A percentile compares a stretch with the other conserved stretches of the same genome.
Evolutionary conservation across 1,140 invertebrate genomes (phyloP).

Genomic region (Papilio xuthus): DNA sequence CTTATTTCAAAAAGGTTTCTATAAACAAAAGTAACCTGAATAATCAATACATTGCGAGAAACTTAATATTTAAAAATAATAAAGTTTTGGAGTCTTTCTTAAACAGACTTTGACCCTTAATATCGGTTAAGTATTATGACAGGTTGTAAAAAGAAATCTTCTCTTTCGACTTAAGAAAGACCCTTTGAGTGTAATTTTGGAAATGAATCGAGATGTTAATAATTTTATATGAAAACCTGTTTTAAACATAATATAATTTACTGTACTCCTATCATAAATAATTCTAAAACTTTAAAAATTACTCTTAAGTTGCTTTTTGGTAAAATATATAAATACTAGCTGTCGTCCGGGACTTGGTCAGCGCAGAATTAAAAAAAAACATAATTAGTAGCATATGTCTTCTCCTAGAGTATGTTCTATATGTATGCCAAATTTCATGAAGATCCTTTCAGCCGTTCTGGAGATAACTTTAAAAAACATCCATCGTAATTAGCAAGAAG

Average conservation of each 20-base stretch:
- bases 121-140: slow-evolving; percentile 18
- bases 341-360: too few relatives aligned
- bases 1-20: neutral
- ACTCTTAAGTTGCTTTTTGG: neutral
- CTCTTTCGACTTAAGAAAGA: neutral
- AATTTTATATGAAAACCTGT: neutral
- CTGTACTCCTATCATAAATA: neutral
- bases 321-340: too few relatives aligned
- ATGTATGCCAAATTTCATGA: too few relatives aligned
- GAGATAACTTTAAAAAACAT: too few relatives aligned
- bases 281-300: neutral
- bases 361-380: too few relatives aligned
- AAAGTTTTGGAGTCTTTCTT: neutral
- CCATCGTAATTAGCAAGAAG: too few relatives aligned
- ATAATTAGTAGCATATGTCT: too few relatives aligned
- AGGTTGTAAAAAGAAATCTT: slow-evolving; percentile 5
- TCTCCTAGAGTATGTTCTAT: too few relatives aligned
- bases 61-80: neutral
- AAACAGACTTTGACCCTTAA: slow-evolving; percentile 11
- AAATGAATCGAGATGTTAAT: neutral
- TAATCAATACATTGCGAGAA: neutral
- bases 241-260: neutral
- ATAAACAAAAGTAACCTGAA: neutral
- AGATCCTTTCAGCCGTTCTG: too few relatives aligned
- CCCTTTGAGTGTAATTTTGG: slow-evolving; percentile 13